Base-by-base conservation (phyloP, 2,888 invertebrate genomes). In the Schrankia costaestrigalis region DNA sequence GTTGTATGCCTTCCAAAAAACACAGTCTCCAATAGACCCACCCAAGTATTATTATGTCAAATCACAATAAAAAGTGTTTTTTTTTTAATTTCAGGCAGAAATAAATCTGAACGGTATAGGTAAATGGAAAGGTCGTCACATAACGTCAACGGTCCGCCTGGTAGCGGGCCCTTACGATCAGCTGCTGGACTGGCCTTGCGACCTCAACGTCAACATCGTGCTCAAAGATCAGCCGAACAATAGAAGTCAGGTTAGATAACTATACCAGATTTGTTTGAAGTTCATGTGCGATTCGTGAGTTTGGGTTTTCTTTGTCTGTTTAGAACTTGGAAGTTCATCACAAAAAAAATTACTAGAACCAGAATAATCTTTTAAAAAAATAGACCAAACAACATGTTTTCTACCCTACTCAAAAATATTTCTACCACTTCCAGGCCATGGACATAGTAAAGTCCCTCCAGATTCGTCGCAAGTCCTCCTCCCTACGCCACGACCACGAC, bases 101-200 rank as follows among this genome's bases (percentile, higher is more conserved):
- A 69, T 93, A 1, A 90, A 91, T 63, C 71, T 94, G 13, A 94
- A 94, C 67, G 94, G 94, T 3, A 89, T 92, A 29, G 93, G 94
- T 18, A 93, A 92, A 43, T 94, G 94, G 94, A 92, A 90, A 60
- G 93, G 93, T 0, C 89, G 94, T 0, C 92, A 94, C 63, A 71
- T 93, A 28, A 91, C 94, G 23, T 90, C 92, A 5, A 92, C 92
- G 0, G 80, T 94, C 23, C 90, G 92, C 26, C 90, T 93, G 1
- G 82, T 93, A 15, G 89, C 90, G 2, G 94, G 94, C 0, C 91
- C 92, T 17, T 94, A 92, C 75, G 94, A 94, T 78, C 80, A 92
- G 1, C 66, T 94, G 28, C 75, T 94, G 35, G 86, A 89, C 45
- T 94, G 94, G 94, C 94, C 94, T 0, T 94, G 93, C 59, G 89